These are phyloP conservation scores for Andinoacara biseriatus DNA, from an alignment of 2,113 vertebrate genomes.

Conservation along the genomic window DNA sequence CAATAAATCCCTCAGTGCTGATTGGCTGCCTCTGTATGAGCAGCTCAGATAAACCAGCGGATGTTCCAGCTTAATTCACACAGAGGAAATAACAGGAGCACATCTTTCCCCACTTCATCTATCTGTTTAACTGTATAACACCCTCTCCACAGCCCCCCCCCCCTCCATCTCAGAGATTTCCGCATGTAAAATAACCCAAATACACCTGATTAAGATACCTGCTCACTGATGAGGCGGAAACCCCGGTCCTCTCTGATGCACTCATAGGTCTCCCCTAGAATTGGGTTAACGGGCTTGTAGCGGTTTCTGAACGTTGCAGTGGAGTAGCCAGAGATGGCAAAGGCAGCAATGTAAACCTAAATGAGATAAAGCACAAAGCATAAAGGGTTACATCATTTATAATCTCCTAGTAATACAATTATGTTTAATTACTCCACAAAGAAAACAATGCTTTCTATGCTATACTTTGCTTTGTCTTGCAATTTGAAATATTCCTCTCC, in stretches of 20 bases:
- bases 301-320: slow-evolving; percentile 88
- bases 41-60: not conserved
- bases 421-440: not conserved
- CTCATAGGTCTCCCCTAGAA: slow-evolving; percentile 94
- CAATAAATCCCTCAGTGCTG: not conserved
- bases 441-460: not conserved
- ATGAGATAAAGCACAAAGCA: not conserved
- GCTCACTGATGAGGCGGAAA: slow-evolving; percentile 90
- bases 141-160: not conserved
- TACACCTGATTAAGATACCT: slow-evolving; percentile 72
- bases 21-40: not conserved
- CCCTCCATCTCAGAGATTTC: not conserved
- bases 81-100: not conserved
- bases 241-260: slow-evolving; percentile 86
- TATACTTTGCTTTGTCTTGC: not conserved
- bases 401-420: rapidly evolving
- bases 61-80: not conserved
- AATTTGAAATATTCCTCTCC: not conserved
- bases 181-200: rapidly evolving
- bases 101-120: not conserved
- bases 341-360: slow-evolving; percentile 90
- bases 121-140: not conserved
- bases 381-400: not conserved
- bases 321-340: slow-evolving; percentile 91
- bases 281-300: slow-evolving; percentile 94